These are phyloP conservation scores for Odobenus rosmarus DNA, from an alignment of 2,113 vertebrate genomes.

Conservation along the genomic window DNA sequence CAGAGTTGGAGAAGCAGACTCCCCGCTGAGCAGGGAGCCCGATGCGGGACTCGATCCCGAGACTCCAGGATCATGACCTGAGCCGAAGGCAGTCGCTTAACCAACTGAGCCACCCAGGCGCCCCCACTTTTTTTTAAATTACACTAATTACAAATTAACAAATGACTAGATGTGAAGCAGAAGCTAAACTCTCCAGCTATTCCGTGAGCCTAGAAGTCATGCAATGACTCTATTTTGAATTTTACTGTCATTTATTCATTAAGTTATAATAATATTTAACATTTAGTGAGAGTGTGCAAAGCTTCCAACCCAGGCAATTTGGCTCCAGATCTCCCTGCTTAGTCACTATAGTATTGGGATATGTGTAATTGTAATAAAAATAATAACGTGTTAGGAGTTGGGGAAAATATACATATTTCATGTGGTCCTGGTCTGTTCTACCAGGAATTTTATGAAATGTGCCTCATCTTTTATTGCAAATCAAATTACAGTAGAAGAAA, in stretches of 20 bases:
- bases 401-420: background rate
- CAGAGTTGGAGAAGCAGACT: too few relatives aligned
- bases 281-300: background rate
- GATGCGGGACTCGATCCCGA: too few relatives aligned
- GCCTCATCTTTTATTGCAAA: conserved; percentile 10
- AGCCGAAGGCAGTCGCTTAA: too few relatives aligned
- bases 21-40: too few relatives aligned
- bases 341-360: background rate
- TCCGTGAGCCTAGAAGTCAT: background rate
- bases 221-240: background rate
- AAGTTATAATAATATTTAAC: background rate
- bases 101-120: too few relatives aligned
- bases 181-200: background rate
- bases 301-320: background rate
- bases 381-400: background rate
- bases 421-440: background rate
- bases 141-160: conserved; percentile 11
- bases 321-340: background rate
- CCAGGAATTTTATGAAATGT: conserved; percentile 1
- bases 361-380: background rate
- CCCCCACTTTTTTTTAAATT: too few relatives aligned
- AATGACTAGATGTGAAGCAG: background rate
- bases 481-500: background rate
- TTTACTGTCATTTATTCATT: background rate
- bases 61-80: too few relatives aligned